Base-by-base conservation (phyloP, 30 jellyfish, hydroid and myxozoan species). In the Turritopsis rubra region DNA sequence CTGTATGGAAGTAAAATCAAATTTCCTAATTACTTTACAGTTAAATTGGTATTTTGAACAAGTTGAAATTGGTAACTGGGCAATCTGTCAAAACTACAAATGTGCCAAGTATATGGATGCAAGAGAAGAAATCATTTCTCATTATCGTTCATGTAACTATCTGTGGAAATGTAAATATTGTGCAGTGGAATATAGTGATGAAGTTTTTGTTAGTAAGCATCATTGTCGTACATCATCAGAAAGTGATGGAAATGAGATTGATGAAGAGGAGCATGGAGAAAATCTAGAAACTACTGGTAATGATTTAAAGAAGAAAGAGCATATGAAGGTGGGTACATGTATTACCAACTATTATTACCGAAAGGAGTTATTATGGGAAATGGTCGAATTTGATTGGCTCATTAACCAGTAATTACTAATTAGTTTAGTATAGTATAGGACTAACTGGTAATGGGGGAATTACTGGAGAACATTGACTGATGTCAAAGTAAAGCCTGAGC, bases 111-210 rank as follows among this genome's bases (percentile, higher is more conserved):
- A 82, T 68, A 82, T 82, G 88, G 88, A 82, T 71, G 72, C 70
- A 21, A 29, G 26, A 16, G 88, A 82, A 7, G 88, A 82, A 29
- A 66, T 82, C 66, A 52, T 66, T 30, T 65, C 27, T 24, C 88
- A 82, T 21, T 66, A 23, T 31, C 88, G 88, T 28, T 25, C 68
- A 60, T 82, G 88, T 66, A 52, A 29, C 21, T 82, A 82, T 29
- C 84, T 82, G 31, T 82, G 88, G 88, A 71, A 82, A 71, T 82
- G 88, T 53, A 82, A 82, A 82, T 72, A 82, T 29, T 82, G 88
- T 71, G 75, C 29, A 17, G n/a, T 82, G 1, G 88, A 82, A 82
- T 82, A 41, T 25, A 26, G 24, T 23, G 30, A 71, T 25, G 88
- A 82, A 65, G 24, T 18, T 20, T 24, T 21, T 23, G 88, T 82